Percentiles rank a stretch among this genome's conserved stretches.
phyloP scores from a whole-genome alignment of 1,140 invertebrate genomes.

The Solenopsis invicta region DNA sequence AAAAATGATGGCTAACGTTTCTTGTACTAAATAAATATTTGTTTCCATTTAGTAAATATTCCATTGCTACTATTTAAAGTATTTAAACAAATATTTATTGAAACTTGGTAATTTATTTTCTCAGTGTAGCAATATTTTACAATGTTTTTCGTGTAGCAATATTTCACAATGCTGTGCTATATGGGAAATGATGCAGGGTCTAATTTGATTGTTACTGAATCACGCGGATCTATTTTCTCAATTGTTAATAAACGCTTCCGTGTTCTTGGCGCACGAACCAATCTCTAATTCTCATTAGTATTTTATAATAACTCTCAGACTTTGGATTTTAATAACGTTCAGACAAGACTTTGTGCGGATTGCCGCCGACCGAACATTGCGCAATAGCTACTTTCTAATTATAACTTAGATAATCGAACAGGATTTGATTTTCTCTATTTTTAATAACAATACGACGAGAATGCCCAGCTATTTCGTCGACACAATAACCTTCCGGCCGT shows the following conservation, averaged over 20 bases:
- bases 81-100: too few relatives aligned
- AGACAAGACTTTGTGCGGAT: not conserved
- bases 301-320: too few relatives aligned
- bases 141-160: too few relatives aligned
- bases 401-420: constrained; percentile 53
- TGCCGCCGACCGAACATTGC: not conserved
- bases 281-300: constrained; percentile 22
- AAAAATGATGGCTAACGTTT: too few relatives aligned
- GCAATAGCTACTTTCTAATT: constrained; percentile 49
- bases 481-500: constrained; percentile 43
- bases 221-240: not conserved
- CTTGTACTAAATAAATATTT: too few relatives aligned
- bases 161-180: too few relatives aligned
- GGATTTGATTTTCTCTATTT: not conserved
- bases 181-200: too few relatives aligned
- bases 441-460: not conserved
- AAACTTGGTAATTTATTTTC: too few relatives aligned
- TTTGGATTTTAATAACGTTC: constrained; percentile 28
- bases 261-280: not conserved
- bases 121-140: too few relatives aligned
- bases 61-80: too few relatives aligned
- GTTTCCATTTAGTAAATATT: too few relatives aligned
- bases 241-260: constrained; percentile 4
- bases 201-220: not conserved
- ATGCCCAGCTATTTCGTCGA: constrained; percentile 16